Conservation (phyloP, 2,888 invertebrate genomes). For the Lasioglossum morio region DNA sequence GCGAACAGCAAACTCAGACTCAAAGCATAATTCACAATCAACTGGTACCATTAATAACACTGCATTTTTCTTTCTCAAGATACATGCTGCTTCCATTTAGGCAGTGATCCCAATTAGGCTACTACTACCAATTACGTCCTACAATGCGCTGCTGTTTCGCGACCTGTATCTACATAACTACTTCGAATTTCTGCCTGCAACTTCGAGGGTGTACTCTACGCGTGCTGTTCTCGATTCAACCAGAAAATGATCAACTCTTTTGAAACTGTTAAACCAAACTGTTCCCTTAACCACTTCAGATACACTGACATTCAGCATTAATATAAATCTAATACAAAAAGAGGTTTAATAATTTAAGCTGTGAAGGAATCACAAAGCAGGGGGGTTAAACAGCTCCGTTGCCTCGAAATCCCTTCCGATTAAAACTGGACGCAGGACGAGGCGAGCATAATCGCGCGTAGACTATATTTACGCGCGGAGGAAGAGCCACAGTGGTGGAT, state of each 20-base stretch:
- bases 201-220: neutral
- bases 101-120: neutral
- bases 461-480: slow-evolving; percentile 26
- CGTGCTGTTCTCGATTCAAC: neutral
- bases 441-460: slow-evolving; percentile 24
- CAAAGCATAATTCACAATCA: neutral
- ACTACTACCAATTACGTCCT: neutral
- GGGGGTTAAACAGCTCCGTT: neutral
- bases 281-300: neutral
- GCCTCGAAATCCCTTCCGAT: neutral
- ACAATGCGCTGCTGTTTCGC: neutral
- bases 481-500: neutral
- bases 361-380: neutral
- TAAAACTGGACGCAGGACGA: neutral
- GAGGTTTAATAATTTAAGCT: neutral
- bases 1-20: neutral
- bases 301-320: neutral
- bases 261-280: neutral
- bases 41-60: neutral
- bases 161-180: neutral
- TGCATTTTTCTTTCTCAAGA: neutral
- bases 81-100: neutral
- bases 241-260: neutral
- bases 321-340: neutral
- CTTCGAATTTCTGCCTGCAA: neutral